Evolutionary conservation across 2,113 vertebrate genomes (phyloP), one percentile per base, ranked within the genome.

Genomic region (Coracopsis vasa): DNA sequence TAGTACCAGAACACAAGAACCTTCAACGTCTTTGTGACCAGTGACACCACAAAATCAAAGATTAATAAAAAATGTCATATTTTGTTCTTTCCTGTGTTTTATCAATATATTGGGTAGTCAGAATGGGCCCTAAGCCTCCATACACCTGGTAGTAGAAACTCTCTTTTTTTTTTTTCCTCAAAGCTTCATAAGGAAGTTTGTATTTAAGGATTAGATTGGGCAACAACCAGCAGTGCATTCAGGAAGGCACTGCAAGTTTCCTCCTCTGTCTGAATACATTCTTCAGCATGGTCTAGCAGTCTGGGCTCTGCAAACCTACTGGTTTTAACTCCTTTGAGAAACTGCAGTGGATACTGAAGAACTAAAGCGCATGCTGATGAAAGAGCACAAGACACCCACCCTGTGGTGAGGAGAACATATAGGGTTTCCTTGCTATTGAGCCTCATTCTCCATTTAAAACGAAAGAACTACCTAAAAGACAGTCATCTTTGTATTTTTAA

Each of bases 381-480:
- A 72, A n/a, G 17, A 44, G 9, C 41, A 16, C 0, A 3, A 87
- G 33, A 66, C 13, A 54, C 17, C 16, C 66, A 27, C 18, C 21
- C 39, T 31, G 42, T 73, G 23, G 6, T 66, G 24, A 77, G 7
- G 35, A 39, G 37, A 42, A 50, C 0, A 0, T 35, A 20, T 2
- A 90, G 13, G 24, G 14, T 83, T 90, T 92, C 79, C 25, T 92
- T 70, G 23, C 18, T 80, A 33, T 50, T 70, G 35, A 77, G 27
- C 41, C 54, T 50, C 29, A 41, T 78, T 83, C 39, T 86, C 47
- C 16, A 16, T 50, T 88, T 86, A 31, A 90, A 88, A 80, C 69
- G 10, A 54, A 88, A 93, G 45, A 93, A n/a, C 13, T 37, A 41
- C 39, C 39, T 64, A 16, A 86, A 78, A 86, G 79, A 93, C 67